Percentiles rank a stretch among this genome's conserved stretches.
Conservation (phyloP, 2,888 invertebrate genomes). For the Coelopa pilipes region DNA sequence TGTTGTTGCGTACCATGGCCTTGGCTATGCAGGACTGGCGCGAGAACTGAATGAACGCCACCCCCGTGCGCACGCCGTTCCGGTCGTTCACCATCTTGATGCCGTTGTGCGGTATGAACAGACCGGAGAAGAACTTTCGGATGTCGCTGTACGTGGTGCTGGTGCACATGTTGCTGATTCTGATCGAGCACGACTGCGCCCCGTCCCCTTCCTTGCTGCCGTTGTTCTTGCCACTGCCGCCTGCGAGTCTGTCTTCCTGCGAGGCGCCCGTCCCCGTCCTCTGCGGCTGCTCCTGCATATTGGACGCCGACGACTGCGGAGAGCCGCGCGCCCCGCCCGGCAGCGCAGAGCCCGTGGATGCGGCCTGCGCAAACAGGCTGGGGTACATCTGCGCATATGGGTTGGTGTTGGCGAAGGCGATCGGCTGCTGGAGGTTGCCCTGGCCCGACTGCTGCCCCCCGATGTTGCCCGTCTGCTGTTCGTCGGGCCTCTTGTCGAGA, state of each 20-base stretch:
- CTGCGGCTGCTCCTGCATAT: conserved; percentile 34
- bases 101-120: conserved; percentile 81
- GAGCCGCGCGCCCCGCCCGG: conserved; percentile 21
- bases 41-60: conserved; percentile 82
- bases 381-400: conserved; percentile 63
- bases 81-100: conserved; percentile 87
- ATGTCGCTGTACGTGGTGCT: conserved; percentile 84
- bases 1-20: conserved; percentile 76
- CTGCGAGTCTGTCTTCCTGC: not conserved
- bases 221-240: conserved; percentile 3
- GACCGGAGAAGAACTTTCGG: conserved; percentile 82
- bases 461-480: not conserved
- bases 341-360: conserved; percentile 37
- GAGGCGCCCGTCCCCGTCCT: not conserved
- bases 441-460: not conserved
- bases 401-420: conserved; percentile 60
- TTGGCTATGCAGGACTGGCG: conserved; percentile 76
- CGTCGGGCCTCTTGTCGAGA: conserved; percentile 42
- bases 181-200: conserved; percentile 71
- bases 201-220: conserved; percentile 29
- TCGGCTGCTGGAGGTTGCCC: conserved; percentile 48
- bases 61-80: conserved; percentile 81
- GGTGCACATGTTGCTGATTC: conserved; percentile 78
- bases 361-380: conserved; percentile 56
- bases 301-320: conserved; percentile 36